Evolutionary conservation across 2,888 invertebrate species (phyloP).

Genomic region (Galerucella pusilla): DNA sequence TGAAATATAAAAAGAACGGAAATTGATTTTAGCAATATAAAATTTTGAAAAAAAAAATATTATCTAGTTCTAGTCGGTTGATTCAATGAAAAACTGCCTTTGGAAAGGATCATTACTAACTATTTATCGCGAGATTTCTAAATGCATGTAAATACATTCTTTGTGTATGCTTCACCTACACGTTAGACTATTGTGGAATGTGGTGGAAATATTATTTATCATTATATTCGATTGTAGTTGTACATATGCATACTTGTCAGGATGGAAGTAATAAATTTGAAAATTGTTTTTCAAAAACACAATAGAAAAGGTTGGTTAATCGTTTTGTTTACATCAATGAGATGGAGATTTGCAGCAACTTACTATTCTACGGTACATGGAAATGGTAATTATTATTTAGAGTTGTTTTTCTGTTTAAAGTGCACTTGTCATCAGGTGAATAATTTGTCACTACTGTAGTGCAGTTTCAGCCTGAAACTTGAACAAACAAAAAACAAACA

Average conservation of each 20-base stretch:
- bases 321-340: background rate
- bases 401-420: background rate
- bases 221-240: background rate
- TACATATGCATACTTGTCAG: background rate
- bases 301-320: background rate
- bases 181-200: slow-evolving; percentile 5
- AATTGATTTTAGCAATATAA: too few relatives aligned
- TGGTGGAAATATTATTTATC: slow-evolving; percentile 9
- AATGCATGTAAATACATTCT: slow-evolving; percentile 2
- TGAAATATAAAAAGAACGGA: too few relatives aligned
- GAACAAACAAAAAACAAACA: background rate
- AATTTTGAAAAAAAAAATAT: too few relatives aligned
- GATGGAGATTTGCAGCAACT: slow-evolving; percentile 1
- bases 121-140: background rate
- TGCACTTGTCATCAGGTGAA: background rate
- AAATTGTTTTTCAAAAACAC: slow-evolving; percentile 3
- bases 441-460: background rate
- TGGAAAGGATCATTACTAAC: background rate
- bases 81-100: background rate
- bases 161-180: background rate
- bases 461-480: background rate
- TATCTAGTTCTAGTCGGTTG: too few relatives aligned
- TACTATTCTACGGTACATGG: background rate
- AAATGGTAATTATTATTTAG: too few relatives aligned
- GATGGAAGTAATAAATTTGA: background rate